phyloP scores from a whole-genome alignment of 2,797 vertebrate genomes.

The Bufotes viridis region DNA sequence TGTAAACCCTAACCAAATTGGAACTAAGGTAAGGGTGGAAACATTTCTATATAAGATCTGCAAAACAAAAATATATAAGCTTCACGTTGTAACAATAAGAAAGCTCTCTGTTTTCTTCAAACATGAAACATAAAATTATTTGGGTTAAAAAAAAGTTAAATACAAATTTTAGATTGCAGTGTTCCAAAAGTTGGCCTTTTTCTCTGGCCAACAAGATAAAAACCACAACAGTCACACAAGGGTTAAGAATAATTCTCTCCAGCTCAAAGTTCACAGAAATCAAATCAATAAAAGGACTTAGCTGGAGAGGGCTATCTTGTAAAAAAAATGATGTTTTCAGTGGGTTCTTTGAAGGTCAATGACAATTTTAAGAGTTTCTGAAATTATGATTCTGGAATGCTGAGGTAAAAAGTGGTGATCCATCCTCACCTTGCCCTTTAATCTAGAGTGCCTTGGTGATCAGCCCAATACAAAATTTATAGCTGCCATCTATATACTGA shows the following conservation, averaged over 20 bases:
- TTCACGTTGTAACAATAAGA: background rate
- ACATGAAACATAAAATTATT: no score
- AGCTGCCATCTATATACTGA: no score
- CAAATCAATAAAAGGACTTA: background rate
- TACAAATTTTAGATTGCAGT: no score
- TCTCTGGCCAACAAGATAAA: background rate
- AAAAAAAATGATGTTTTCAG: background rate
- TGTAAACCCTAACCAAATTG: no score
- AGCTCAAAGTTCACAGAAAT: background rate
- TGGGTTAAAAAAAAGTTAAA: no score
- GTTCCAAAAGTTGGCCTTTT: background rate
- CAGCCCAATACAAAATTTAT: background rate
- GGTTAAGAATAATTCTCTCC: background rate
- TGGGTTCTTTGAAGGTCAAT: background rate
- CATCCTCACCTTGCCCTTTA: background rate
- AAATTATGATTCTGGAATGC: background rate
- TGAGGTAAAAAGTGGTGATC: background rate
- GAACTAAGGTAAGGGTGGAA: no score
- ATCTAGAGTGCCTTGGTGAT: background rate
- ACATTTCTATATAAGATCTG: no score
- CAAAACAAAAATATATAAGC: background rate
- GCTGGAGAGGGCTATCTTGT: background rate
- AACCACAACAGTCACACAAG: background rate
- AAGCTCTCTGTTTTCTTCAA: background rate
- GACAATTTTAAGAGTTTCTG: constrained; percentile 8